Evolutionary conservation across 1,140 invertebrate genomes (phyloP), one percentile per base, ranked within the genome.

Genomic region (Megalopta genalis): DNA sequence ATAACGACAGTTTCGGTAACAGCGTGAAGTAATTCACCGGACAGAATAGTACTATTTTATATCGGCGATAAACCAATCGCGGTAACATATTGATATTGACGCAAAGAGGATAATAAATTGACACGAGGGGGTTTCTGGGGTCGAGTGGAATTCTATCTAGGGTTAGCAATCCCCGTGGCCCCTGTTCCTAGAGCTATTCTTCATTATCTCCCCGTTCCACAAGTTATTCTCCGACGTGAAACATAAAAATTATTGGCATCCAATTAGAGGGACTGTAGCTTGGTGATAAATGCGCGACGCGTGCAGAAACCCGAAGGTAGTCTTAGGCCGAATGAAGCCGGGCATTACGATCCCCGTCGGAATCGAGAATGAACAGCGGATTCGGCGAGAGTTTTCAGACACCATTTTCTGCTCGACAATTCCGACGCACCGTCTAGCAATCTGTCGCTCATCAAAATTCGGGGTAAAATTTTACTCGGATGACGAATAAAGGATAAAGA

Each of bases 221-320:
- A 37, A 64, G 63, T 42, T 42, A 42, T 42, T 42, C 63, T 5
- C 32, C 21, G 63, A n/a, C 32, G 63, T 21, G 37, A 21, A 64
- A 42, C 63, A 39, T 39, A 64, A 64, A 64, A 39, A 64, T 64
- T 64, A 64, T 64, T 42, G 32, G 32, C 63, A 64, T 64, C 63
- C 63, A 64, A 64, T 64, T 64, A 63, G 60, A 37, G 37, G 63
- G 32, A 42, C 63, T n/a, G 63, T 42, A 23, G 25, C 63, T n/a
- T 37, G 21, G 37, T 64, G 32, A 42, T 39, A 64, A 64, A 64
- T 63, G 60, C 60, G 12, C 27, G 60, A 32, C 60, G 37, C 63
- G 63, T 64, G 63, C 32, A 42, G 62, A 64, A 16, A 32, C 9
- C 5, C 10, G 21, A n/a, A 27, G 21, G 63, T n/a, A 42, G 37